These are phyloP conservation scores for Heliconius hermathena DNA, from an alignment of 1,140 invertebrate genomes.

Conservation along the genomic window DNA sequence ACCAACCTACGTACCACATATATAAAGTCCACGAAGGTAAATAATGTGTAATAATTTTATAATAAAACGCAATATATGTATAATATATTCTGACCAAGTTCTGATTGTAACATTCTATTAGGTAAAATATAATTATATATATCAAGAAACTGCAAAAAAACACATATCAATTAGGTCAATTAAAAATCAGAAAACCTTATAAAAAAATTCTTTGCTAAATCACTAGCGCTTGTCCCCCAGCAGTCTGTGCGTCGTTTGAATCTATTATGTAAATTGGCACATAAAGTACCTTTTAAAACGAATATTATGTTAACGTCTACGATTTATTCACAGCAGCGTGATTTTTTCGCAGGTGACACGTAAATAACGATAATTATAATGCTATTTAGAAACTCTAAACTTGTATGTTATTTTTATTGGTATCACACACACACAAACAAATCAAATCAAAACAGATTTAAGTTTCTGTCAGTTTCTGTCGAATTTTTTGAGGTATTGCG, in stretches of 20 bases:
- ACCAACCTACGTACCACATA: no score
- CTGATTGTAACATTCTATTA: neutral
- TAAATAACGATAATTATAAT: slow-evolving; percentile 35
- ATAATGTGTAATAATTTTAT: no score
- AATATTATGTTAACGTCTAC: slow-evolving; percentile 50
- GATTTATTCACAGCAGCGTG: slow-evolving; percentile 43
- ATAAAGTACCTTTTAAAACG: slow-evolving; percentile 62
- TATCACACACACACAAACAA: neutral
- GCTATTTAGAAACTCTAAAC: slow-evolving; percentile 17
- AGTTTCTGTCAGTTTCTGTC: no score
- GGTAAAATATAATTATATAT: neutral
- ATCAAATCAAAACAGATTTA: no score
- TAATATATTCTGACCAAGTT: neutral
- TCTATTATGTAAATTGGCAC: slow-evolving; percentile 63
- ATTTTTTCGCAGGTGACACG: slow-evolving; percentile 38
- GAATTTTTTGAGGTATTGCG: no score
- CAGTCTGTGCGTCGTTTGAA: slow-evolving; percentile 52
- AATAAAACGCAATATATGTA: neutral
- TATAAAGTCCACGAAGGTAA: no score
- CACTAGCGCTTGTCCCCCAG: slow-evolving; percentile 46
- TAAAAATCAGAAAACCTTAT: neutral
- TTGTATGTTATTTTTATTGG: slow-evolving; percentile 1
- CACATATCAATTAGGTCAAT: neutral
- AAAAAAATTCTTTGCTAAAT: neutral
- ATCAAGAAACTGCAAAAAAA: neutral